phyloP scores from a whole-genome alignment of 2,113 vertebrate genomes.

The Rousettus leschenaultii region DNA sequence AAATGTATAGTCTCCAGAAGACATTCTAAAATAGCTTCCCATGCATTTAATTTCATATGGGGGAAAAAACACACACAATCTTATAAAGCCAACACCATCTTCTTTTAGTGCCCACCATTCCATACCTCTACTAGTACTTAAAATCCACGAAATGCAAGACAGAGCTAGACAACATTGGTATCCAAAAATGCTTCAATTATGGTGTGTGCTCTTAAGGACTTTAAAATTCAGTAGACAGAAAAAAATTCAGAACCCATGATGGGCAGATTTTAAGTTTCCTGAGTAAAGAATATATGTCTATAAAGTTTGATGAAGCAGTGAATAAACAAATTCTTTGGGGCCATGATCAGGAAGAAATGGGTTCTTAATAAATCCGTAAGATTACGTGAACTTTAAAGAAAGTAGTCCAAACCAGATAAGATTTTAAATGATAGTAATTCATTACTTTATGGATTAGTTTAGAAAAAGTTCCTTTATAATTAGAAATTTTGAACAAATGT shows the following conservation, averaged over 20 bases:
- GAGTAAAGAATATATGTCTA: background rate
- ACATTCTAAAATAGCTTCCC: background rate
- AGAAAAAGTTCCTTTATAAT: background rate
- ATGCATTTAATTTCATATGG: background rate
- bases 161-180: background rate
- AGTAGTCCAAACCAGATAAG: background rate
- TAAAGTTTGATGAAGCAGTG: background rate
- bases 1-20: background rate
- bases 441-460: background rate
- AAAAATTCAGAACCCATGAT: background rate
- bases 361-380: constrained; percentile 1
- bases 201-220: background rate
- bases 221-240: background rate
- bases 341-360: background rate
- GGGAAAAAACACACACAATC: background rate
- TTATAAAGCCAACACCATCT: background rate
- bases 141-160: background rate
- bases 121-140: background rate
- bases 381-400: background rate
- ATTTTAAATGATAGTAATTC: background rate
- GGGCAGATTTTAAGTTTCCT: background rate
- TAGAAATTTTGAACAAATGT: background rate
- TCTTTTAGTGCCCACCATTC: background rate
- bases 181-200: constrained; percentile 5
- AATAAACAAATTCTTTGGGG: background rate